Conservation (phyloP, 2,888 invertebrate genomes). For the Troilus luridus region DNA sequence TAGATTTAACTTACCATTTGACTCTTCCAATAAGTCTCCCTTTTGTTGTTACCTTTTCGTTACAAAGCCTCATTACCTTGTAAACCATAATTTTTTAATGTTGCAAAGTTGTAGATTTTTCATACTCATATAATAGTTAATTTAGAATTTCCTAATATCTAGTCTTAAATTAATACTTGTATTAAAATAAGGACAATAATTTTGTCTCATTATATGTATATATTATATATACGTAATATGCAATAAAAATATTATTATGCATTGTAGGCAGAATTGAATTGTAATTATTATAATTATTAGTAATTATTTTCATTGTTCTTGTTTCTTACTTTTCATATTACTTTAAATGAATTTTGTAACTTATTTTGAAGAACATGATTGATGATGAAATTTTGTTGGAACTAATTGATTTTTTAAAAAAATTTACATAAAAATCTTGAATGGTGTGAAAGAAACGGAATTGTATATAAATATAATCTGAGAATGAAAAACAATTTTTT, state of each 20-base stretch:
- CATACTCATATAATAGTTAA: constrained; percentile 57
- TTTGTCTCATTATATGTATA: constrained; percentile 55
- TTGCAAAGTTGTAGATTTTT: constrained; percentile 56
- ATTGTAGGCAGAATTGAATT: constrained; percentile 32
- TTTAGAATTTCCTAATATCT: constrained; percentile 59
- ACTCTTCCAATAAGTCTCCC: constrained; percentile 58
- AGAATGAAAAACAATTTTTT: background rate
- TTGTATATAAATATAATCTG: constrained; percentile 4
- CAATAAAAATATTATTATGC: constrained; percentile 53
- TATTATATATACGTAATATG: constrained; percentile 52
- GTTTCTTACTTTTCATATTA: constrained; percentile 50
- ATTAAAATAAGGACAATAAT: constrained; percentile 57
- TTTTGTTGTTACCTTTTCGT: constrained; percentile 58
- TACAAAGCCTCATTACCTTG: constrained; percentile 31
- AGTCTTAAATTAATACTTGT: constrained; percentile 59
- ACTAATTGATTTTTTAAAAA: background rate
- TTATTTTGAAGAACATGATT: constrained; percentile 31
- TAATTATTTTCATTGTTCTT: constrained; percentile 40
- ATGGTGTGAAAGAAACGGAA: background rate
- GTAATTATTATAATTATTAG: constrained; percentile 39
- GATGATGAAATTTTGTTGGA: background rate
- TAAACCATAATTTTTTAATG: background rate
- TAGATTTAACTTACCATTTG: constrained; percentile 54
- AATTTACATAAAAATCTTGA: background rate
- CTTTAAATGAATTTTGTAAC: constrained; percentile 36